phyloP scores from a whole-genome alignment of 2,113 vertebrate genomes.

The Actenoides lindsayi region DNA sequence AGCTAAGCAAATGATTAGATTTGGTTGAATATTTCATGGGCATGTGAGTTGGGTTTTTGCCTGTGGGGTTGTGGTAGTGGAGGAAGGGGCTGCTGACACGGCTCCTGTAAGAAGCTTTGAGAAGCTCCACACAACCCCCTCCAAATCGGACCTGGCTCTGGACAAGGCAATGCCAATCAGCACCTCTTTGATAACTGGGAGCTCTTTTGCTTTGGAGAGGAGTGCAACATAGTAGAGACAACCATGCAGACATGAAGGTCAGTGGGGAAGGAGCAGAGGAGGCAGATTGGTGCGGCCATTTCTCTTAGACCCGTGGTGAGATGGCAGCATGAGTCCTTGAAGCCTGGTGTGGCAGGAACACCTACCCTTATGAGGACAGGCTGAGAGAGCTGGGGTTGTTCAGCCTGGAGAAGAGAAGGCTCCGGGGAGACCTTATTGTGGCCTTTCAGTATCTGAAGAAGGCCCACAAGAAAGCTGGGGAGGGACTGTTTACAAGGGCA shows the following conservation, averaged over 20 bases:
- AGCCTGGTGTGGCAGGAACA: neutral
- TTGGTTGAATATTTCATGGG: neutral
- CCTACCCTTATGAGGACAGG: neutral
- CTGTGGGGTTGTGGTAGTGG: neutral
- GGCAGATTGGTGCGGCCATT: neutral
- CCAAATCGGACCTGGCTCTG: neutral
- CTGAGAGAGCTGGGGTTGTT: neutral
- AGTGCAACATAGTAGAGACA: neutral
- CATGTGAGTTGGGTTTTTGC: neutral
- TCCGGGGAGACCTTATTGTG: neutral
- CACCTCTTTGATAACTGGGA: neutral
- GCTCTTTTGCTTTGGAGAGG: neutral
- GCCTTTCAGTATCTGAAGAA: neutral
- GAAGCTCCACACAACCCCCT: neutral
- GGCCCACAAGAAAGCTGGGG: neutral
- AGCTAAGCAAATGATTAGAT: neutral
- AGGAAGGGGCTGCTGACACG: neutral
- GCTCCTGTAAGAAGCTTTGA: neutral
- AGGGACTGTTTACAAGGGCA: neutral
- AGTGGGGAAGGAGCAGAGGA: neutral
- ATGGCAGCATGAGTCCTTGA: neutral
- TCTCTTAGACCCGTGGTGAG: neutral
- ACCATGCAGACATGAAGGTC: neutral
- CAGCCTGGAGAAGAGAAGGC: neutral
- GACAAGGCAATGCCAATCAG: neutral